A percentile compares a stretch with the other conserved stretches of the same genome.
These are phyloP conservation scores for Trachurus trachurus DNA, from an alignment of 2,797 vertebrate species.

Conservation along the genomic window DNA sequence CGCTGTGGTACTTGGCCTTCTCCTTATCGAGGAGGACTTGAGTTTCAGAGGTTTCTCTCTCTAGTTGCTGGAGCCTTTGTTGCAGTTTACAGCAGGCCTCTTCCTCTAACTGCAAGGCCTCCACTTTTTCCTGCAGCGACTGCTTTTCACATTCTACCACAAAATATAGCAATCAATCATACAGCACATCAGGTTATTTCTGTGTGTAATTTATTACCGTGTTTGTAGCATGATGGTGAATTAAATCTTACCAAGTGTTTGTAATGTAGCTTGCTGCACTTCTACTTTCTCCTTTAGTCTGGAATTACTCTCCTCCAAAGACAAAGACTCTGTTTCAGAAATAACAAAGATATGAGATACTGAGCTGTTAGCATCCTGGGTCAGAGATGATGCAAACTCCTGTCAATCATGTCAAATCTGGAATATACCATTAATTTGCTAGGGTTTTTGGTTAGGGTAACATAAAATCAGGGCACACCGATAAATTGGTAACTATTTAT, in stretches of 20 bases:
- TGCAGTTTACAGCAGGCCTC: constrained; percentile 79
- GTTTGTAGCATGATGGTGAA: no score
- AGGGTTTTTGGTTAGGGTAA: no score
- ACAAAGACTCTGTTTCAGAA: constrained; percentile 67
- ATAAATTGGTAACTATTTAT: no score
- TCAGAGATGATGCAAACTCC: no score
- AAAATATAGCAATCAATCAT: background rate
- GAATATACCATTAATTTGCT: no score
- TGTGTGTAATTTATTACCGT: background rate
- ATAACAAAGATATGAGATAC: constrained; percentile 17
- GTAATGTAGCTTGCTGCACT: constrained; percentile 76
- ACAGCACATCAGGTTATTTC: background rate
- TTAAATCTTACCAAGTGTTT: constrained; percentile 84
- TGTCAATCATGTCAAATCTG: no score
- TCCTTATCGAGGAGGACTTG: constrained; percentile 88
- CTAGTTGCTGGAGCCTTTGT: constrained; percentile 80
- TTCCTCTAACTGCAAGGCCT: constrained; percentile 64
- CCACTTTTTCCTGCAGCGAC: constrained; percentile 80
- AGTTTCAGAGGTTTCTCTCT: constrained; percentile 80
- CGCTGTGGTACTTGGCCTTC: constrained; percentile 86
- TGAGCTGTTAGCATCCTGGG: no score
- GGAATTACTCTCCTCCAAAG: constrained; percentile 71
- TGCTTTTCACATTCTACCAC: constrained; percentile 82
- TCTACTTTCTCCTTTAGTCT: constrained; percentile 83
- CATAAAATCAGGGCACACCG: no score